Evolutionary conservation across 2,113 vertebrate species (phyloP).

Genomic region (Perca schrenkii): DNA sequence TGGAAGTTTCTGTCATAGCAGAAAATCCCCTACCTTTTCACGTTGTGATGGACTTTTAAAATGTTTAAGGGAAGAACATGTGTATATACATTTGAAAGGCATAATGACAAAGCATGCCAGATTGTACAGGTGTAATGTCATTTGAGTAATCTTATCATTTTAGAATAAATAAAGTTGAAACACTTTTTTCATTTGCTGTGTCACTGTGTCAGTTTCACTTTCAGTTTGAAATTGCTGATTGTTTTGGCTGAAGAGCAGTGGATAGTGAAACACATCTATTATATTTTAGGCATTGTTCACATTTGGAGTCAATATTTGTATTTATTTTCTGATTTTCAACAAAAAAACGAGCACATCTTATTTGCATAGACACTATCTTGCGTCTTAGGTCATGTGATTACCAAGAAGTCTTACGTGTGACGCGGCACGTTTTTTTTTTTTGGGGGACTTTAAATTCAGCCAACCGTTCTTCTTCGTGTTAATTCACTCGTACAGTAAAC

Average conservation of each 20-base stretch:
- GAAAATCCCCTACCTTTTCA: background rate
- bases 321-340: too few relatives aligned
- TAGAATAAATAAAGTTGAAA: slow-evolving; percentile 34
- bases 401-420: too few relatives aligned
- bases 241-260: background rate
- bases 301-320: too few relatives aligned
- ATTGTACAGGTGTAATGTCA: background rate
- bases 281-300: too few relatives aligned
- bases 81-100: background rate
- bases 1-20: background rate
- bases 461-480: too few relatives aligned
- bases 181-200: background rate
- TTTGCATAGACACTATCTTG: too few relatives aligned
- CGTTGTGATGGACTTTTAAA: background rate
- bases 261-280: too few relatives aligned
- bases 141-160: slow-evolving; percentile 21
- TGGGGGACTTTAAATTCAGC: too few relatives aligned
- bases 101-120: background rate
- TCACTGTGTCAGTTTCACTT: slow-evolving; percentile 15
- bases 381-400: too few relatives aligned
- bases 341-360: too few relatives aligned
- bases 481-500: too few relatives aligned
- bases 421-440: too few relatives aligned
- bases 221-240: background rate
- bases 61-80: background rate